These are phyloP conservation scores for Gambelia wislizenii DNA, from an alignment of 2,797 vertebrate species.

Conservation along the genomic window DNA sequence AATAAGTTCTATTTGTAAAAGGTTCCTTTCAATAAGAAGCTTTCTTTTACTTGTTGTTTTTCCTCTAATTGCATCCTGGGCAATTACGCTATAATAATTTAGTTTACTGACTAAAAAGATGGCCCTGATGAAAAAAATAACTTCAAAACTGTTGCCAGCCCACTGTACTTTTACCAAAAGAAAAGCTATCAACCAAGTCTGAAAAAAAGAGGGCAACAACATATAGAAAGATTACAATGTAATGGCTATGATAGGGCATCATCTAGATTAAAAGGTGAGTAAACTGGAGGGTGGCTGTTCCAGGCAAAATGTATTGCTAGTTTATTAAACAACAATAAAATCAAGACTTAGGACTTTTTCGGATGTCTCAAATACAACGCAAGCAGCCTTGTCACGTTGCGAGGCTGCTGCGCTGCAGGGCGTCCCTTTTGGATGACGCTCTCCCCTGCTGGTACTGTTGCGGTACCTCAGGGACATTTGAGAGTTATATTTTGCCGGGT, in stretches of 20 bases:
- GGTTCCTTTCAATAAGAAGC: not conserved
- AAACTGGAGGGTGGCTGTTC: not conserved
- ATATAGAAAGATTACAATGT: not conserved
- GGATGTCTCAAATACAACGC: no score
- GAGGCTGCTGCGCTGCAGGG: no score
- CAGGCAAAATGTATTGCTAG: conserved; percentile 39
- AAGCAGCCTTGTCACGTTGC: no score
- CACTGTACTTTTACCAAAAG: not conserved
- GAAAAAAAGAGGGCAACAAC: not conserved
- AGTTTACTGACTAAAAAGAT: not conserved
- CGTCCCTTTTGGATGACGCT: no score
- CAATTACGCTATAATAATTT: no score
- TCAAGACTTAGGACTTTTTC: no score
- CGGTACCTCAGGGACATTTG: no score
- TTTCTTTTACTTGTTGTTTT: not conserved
- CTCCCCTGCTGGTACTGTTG: no score
- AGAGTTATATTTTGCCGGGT: no score
- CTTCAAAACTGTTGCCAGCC: not conserved
- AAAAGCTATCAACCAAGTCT: not conserved
- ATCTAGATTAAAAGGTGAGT: not conserved
- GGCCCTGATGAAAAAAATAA: no score
- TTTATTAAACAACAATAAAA: conserved; percentile 50
- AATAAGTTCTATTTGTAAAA: not conserved
- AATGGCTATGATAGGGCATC: not conserved
- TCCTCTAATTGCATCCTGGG: not conserved